phyloP scores from a whole-genome alignment of 2,888 invertebrate species.

The Pollenia labialis region DNA sequence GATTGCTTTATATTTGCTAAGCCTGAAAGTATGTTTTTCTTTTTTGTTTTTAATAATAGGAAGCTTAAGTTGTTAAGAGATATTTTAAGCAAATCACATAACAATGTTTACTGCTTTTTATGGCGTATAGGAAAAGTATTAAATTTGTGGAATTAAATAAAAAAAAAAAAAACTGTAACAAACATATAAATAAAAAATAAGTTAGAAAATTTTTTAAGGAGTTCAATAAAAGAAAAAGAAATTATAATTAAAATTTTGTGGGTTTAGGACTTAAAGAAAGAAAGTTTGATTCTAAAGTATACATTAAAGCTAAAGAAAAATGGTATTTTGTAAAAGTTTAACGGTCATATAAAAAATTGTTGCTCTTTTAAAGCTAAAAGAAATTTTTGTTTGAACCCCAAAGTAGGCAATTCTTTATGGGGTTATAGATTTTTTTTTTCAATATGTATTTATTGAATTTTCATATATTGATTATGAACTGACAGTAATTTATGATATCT shows the following conservation, averaged over 20 bases:
- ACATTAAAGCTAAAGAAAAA: too few relatives aligned
- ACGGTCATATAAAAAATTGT: too few relatives aligned
- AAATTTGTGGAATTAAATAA: not conserved
- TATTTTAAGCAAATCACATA: not conserved
- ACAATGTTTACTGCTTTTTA: not conserved
- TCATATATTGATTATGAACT: too few relatives aligned
- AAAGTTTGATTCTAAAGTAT: not conserved
- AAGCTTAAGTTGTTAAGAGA: not conserved
- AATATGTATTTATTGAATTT: too few relatives aligned
- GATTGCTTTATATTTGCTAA: slow-evolving; percentile 7
- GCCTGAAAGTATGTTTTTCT: slow-evolving; percentile 28
- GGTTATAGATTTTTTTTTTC: too few relatives aligned
- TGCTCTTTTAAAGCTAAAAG: too few relatives aligned
- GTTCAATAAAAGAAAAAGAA: not conserved
- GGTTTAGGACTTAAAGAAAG: not conserved
- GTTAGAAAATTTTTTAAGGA: not conserved
- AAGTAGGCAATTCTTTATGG: too few relatives aligned
- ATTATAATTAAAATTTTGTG: not conserved
- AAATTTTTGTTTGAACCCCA: too few relatives aligned
- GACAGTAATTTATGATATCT: too few relatives aligned
- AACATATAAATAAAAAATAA: not conserved
- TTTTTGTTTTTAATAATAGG: not conserved
- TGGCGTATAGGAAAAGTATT: not conserved
- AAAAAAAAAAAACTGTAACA: not conserved
- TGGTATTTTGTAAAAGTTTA: too few relatives aligned